Percentiles rank a stretch among this genome's conserved stretches.
phyloP scores from a whole-genome alignment of 1,140 invertebrate genomes.

The Penaeus chinensis region DNA sequence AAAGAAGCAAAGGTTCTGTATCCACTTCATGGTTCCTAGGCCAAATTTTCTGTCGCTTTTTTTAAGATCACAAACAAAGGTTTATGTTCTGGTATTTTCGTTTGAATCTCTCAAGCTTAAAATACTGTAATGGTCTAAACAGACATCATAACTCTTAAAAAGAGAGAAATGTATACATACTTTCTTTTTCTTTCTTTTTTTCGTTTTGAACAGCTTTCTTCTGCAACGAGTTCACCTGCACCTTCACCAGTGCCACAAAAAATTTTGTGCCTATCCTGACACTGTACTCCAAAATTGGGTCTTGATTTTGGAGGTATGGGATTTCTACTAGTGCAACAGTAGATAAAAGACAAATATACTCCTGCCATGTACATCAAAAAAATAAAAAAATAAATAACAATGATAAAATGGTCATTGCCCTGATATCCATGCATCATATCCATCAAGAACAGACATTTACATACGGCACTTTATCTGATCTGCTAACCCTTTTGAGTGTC shows the following conservation, averaged over 20 bases:
- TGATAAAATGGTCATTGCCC: background rate
- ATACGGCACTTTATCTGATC: no score
- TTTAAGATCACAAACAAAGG: slow-evolving; percentile 9
- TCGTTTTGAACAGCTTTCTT: background rate
- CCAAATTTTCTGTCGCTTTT: slow-evolving; percentile 24
- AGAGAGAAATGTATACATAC: background rate
- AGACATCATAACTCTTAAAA: no score
- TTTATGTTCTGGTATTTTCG: background rate
- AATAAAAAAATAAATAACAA: background rate
- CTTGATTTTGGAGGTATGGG: slow-evolving; percentile 16
- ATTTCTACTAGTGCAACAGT: slow-evolving; percentile 21
- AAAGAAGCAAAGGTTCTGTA: slow-evolving; percentile 73
- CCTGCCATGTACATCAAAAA: slow-evolving; percentile 32
- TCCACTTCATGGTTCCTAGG: slow-evolving; percentile 45
- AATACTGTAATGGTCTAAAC: no score
- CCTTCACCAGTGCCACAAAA: slow-evolving; percentile 6
- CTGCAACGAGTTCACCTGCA: background rate
- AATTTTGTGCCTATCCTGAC: no score
- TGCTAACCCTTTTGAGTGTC: no score
- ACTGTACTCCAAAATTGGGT: slow-evolving; percentile 40
- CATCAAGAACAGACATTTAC: no score
- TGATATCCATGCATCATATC: background rate
- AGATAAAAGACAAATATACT: background rate
- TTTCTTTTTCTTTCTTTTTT: background rate
- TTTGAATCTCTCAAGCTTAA: background rate